A percentile compares a stretch with the other conserved stretches of the same genome.
These are phyloP conservation scores for Drosophila varians DNA, from an alignment of 1,140 invertebrate species.

Conservation along the genomic window DNA sequence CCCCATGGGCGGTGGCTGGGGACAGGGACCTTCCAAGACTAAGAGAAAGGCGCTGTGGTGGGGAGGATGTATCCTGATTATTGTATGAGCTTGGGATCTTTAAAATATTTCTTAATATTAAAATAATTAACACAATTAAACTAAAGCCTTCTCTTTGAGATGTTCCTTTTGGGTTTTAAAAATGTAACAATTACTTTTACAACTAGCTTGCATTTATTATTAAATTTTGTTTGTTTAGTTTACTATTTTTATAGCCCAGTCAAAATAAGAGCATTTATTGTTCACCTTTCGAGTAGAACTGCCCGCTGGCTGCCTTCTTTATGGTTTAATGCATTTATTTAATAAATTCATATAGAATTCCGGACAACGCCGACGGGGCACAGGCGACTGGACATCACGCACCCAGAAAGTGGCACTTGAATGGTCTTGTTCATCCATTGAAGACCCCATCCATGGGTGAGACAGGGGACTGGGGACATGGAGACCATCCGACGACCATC, in stretches of 20 bases:
- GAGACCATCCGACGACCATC: background rate
- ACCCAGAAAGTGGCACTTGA: conserved; percentile 72
- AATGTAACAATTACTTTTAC: background rate
- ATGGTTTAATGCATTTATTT: conserved; percentile 78
- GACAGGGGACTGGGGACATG: too few species aligned
- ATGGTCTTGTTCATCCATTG: conserved; percentile 45
- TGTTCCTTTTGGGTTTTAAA: too few species aligned
- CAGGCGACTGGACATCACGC: conserved; percentile 46
- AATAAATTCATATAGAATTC: conserved; percentile 74
- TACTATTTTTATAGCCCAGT: too few species aligned
- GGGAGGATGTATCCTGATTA: too few species aligned
- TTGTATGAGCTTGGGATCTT: too few species aligned
- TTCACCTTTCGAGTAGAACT: background rate
- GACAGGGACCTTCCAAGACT: background rate
- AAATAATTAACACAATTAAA: too few species aligned
- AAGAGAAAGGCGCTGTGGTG: conserved; percentile 18
- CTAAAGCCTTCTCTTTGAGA: too few species aligned
- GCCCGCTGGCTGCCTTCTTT: conserved; percentile 26
- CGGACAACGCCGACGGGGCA: conserved; percentile 51
- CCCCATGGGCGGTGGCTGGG: conserved; percentile 15
- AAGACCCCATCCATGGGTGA: conserved; percentile 10
- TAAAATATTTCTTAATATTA: too few species aligned
- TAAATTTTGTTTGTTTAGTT: background rate
- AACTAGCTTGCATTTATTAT: background rate
- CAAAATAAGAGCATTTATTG: conserved; percentile 6